phyloP scores from a whole-genome alignment of 2,797 vertebrate genomes.

The Macropus fuliginosus region DNA sequence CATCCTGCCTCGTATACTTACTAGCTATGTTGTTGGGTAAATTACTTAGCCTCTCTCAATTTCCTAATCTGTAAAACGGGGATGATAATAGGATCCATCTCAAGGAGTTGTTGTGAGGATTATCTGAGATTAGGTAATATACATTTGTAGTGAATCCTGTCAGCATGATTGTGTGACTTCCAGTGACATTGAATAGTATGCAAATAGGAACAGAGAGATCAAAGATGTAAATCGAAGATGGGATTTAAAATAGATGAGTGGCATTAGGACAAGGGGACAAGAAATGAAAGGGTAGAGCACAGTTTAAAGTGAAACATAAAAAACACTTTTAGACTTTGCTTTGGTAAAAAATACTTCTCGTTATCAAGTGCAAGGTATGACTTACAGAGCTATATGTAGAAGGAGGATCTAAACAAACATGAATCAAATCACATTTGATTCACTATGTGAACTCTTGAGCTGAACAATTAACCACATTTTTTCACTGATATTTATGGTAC shows the following conservation, averaged over 20 bases:
- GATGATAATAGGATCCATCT: no score
- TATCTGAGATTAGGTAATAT: background rate
- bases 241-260: background rate
- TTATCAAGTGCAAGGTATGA: background rate
- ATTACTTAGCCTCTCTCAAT: no score
- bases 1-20: no score
- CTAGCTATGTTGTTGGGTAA: no score
- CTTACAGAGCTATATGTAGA: background rate
- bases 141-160: background rate
- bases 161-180: background rate
- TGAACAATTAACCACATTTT: constrained; percentile 15
- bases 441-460: constrained; percentile 10
- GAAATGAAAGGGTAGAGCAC: background rate
- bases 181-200: background rate
- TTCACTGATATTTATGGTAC: background rate
- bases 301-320: background rate
- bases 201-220: background rate
- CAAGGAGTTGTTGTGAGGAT: background rate
- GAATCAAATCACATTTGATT: constrained; percentile 1
- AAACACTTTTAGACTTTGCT: background rate
- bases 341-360: background rate
- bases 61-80: no score
- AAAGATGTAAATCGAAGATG: background rate
- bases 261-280: background rate
- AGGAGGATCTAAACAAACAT: background rate